Evolutionary conservation across 2,888 invertebrate species (phyloP), one percentile per base, ranked within the genome.

Genomic region (Mythimna loreyi): DNA sequence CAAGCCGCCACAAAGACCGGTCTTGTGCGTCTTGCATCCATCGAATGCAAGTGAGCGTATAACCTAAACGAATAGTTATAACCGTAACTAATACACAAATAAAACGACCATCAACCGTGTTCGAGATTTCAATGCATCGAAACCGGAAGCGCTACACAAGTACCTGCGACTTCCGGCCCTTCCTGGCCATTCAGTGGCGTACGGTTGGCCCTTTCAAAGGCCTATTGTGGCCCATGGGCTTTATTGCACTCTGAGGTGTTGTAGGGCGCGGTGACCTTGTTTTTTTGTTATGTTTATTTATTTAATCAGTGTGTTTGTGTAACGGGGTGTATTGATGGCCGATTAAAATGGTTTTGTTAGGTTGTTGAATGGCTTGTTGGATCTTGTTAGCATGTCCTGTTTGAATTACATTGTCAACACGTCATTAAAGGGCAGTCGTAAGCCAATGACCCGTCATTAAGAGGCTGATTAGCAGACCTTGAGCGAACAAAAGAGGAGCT

Each of bases 141-240:
- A 84, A 85, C 88, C 90, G 91, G 90, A 90, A 89, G 78, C 76
- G 82, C 83, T 89, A 87, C 89, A 87, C 88, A 89, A 82, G 83
- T 89, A 87, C 90, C 88, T 89, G 90, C 70, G 83, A 85, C 85
- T 87, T 91, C 90, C 91, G 88, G 88, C 76, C 83, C 81, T 85
- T 82, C 86, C 82, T 79, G 82, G 52, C 68, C 45, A 43, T 70
- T 78, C 73, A 74, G 80, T 80, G 67, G 72, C 62, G 75, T 62
- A 72, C 56, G 75, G 81, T 86, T 84, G 69, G 72, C 83, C 84
- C 79, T 86, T 83, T 85, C 47, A 81, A 86, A 85, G 75, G 81
- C 78, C 81, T 71, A 82, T 79, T 81, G 82, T 77, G 16, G 63
- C 59, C 63, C 23, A 43, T 65, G 67, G 53, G 70, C 76, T 77